Base-by-base conservation (phyloP, 2,113 vertebrate genomes). In the Onychostoma macrolepis region DNA sequence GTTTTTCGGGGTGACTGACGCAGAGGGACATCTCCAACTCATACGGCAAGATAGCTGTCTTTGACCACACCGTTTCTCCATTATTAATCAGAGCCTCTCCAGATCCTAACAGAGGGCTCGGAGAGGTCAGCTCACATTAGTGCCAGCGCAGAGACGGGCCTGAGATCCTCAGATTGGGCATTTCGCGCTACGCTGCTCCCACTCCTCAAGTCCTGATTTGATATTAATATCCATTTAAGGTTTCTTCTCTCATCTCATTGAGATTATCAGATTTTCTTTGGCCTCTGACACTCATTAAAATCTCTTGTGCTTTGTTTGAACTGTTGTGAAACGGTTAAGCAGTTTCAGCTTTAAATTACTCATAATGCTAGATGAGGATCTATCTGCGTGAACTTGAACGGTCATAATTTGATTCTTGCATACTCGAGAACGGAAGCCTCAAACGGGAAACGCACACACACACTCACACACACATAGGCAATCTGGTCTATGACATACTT, bases 161-260 rank as follows among this genome's bases (percentile, higher is more conserved):
- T 41, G 89, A 67, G 80, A 50, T 84, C 92, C 90, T 92, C 89
- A 94, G 93, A 96, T 96, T 95, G 94, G 93, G 94, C 94, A 96
- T 96, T 96, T 96, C 94, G 91, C 93, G 94, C 94, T 90, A 95
- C 93, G 80, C 91, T 95, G 95, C 92, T 89, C 92, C 92, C 90
- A 87, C 85, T 91, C 91, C 93, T 92, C 90, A 89, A 80, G 65
- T 80, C 85, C 89, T 93, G 92, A 94, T 95, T 94, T 95, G 92
- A 94, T 95, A 95, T 94, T 94, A 94, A 96, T 96, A 95, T 94
- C 94, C 93, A 93, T 95, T 92, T 92, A 90, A 85, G 92, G 91
- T 94, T 93, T 91, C 86, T 69, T 84, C 87, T 85, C 86, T 91
- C 89, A 91, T 90, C 92, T 94, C 80, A 92, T 90, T 92, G 92